Conservation (phyloP, 1,140 invertebrate species). For the Zaprionus inermis region DNA sequence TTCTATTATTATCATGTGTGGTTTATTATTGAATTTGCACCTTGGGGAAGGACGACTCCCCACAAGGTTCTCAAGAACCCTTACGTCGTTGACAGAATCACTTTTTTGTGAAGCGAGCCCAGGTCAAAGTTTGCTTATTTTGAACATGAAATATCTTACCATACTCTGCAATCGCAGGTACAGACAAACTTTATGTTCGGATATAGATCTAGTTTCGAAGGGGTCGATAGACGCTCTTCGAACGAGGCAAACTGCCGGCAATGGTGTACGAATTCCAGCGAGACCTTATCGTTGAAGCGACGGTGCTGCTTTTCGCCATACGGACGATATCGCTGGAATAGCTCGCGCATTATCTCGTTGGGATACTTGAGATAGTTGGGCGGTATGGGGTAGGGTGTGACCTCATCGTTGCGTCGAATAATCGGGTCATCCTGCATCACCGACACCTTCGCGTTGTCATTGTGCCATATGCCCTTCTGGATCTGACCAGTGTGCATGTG, state of each 20-base stretch:
- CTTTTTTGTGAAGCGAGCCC: neutral
- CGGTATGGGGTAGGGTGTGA: slow-evolving; percentile 69
- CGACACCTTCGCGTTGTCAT: slow-evolving; percentile 84
- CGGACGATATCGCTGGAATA: slow-evolving; percentile 57
- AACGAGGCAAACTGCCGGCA: slow-evolving; percentile 55
- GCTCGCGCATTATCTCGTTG: slow-evolving; percentile 66
- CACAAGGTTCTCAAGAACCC: slow-evolving; percentile 10
- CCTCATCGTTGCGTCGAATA: slow-evolving; percentile 38
- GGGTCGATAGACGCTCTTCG: slow-evolving; percentile 46
- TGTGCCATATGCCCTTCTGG: slow-evolving; percentile 86
- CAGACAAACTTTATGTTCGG: slow-evolving; percentile 38
- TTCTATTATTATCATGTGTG: slow-evolving; percentile 11
- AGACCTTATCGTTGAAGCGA: slow-evolving; percentile 58
- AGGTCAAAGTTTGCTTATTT: neutral
- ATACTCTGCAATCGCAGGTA: slow-evolving; percentile 52
- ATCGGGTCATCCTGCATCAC: slow-evolving; percentile 83
- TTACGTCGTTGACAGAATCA: slow-evolving; percentile 16
- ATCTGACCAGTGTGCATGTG: slow-evolving; percentile 86
- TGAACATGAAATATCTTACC: neutral
- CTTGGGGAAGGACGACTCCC: slow-evolving; percentile 12
- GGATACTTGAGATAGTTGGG: slow-evolving; percentile 57
- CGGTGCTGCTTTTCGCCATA: slow-evolving; percentile 49
- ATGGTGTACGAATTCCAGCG: slow-evolving; percentile 52
- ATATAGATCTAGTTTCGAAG: slow-evolving; percentile 49
- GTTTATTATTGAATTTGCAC: neutral